Conservation (phyloP, 2,113 vertebrate genomes). For the Pachyramphus minor region DNA sequence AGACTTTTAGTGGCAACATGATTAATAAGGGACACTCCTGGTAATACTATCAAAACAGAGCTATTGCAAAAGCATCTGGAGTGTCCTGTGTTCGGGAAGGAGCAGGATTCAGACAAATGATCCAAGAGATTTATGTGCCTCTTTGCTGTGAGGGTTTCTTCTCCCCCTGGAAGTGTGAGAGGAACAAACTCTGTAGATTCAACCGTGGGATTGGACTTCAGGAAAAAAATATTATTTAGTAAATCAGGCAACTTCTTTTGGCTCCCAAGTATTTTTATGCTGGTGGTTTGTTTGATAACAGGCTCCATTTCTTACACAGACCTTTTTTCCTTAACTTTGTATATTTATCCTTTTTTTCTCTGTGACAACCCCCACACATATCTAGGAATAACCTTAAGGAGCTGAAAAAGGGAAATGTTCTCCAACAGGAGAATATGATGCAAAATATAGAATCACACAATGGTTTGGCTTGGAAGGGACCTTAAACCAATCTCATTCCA, state of each 20-base stretch:
- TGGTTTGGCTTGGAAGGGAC: neutral
- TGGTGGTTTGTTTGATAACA: neutral
- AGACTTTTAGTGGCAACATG: slow-evolving; percentile 43
- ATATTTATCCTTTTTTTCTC: neutral
- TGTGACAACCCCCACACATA: neutral
- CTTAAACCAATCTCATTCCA: fast-evolving
- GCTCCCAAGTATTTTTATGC: neutral
- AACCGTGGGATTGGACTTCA: neutral
- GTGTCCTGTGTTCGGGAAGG: neutral
- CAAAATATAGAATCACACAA: neutral
- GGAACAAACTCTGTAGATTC: neutral
- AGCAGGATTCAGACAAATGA: neutral
- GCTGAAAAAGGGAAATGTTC: neutral
- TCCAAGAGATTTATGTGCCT: neutral
- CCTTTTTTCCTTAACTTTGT: neutral
- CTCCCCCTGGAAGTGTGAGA: neutral
- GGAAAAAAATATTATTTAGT: neutral
- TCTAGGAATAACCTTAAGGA: neutral
- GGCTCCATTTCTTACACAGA: neutral
- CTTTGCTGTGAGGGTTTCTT: neutral
- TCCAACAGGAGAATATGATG: neutral
- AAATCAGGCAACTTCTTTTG: neutral
- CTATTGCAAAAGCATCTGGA: slow-evolving; percentile 54
- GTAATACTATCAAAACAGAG: slow-evolving; percentile 33
- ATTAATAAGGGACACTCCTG: slow-evolving; percentile 52